Evolutionary conservation across 2,888 invertebrate species (phyloP).

Genomic region (Stenolophus ochropezus): DNA sequence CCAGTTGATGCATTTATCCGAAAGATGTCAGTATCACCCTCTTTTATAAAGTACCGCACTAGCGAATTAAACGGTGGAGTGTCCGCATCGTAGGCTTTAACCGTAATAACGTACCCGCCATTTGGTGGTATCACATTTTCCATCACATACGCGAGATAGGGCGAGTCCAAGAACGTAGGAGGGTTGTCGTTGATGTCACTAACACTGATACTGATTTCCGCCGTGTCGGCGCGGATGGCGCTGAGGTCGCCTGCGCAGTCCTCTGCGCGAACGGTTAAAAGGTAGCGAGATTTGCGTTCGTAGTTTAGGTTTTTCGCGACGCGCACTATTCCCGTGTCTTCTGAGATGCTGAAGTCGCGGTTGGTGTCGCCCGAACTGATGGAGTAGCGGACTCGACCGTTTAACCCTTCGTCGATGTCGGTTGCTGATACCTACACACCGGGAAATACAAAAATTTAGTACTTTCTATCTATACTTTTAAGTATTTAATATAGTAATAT

Average conservation of each 20-base stretch:
- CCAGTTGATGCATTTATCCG: conserved; percentile 94
- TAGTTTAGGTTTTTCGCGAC: conserved; percentile 96
- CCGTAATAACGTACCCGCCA: conserved; percentile 87
- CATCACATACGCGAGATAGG: conserved; percentile 94
- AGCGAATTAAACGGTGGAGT: conserved; percentile 92
- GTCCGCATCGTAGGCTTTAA: conserved; percentile 93
- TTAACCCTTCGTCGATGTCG: conserved; percentile 90
- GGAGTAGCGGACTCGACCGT: conserved; percentile 94
- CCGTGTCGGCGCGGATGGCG: conserved; percentile 82
- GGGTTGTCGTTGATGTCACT: conserved; percentile 96
- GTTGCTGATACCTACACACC: conserved; percentile 93
- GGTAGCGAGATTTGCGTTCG: conserved; percentile 90
- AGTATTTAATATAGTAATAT: too few species aligned
- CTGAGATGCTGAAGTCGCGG: conserved; percentile 92
- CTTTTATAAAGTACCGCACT: conserved; percentile 94
- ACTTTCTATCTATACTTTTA: too few species aligned
- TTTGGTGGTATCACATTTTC: conserved; percentile 91
- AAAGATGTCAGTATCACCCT: conserved; percentile 93
- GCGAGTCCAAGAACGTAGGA: conserved; percentile 95
- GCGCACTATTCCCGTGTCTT: conserved; percentile 92
- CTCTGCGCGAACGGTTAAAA: conserved; percentile 89
- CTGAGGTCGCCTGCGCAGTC: conserved; percentile 86
- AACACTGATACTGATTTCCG: conserved; percentile 88
- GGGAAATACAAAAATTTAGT: too few species aligned
- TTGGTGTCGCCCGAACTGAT: conserved; percentile 93